Base-by-base conservation (phyloP, 2,113 vertebrate species). In the Gavialis gangeticus region DNA sequence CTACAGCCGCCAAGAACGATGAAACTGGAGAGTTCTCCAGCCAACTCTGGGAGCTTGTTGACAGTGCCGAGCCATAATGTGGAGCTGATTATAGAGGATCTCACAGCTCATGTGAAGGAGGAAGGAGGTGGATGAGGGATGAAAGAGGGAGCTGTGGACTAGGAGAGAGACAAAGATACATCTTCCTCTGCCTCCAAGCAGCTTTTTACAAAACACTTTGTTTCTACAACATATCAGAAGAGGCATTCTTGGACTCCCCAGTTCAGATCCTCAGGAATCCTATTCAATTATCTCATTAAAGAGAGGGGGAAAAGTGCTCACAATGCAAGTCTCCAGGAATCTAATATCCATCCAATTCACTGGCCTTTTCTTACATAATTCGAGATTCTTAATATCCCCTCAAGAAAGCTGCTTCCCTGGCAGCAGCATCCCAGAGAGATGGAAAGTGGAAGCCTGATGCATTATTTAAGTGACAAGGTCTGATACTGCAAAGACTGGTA, bases 281-380 rank as follows among this genome's bases (percentile, higher is more conserved):
- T 75, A 19, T 22, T 87, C 46, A 83, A 46, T 58, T 90, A 57
- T 12, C 78, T 12, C 27, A 4, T 62, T 75, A 80, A 3, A 84
- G n/a, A 82, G 67, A 79, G 56, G 19, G 59, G 46, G 4, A 6
- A 89, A 63, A 78, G 56, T 62, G 55, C 16, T 85, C 37, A 19
- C 85, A 89, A 89, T 63, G 76, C 66, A 93, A 93, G 91, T 79
- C 83, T 88, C 28, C 57, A 94, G 63, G 82, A 90, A 75, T 46
- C 79, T 30, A 89, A 54, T 46, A 66, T 0, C 1, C 5, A 56
- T 87, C 75, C 2, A 12, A 87, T 57, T 82, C 27, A 75, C 37
- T 73, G 92, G 30, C 57, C 28, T 87, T 12, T 59, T 16, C 12
- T 77, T 76, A 73, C 7, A 27, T 69, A 96, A 96, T 85, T 84